Conservation (phyloP, 2,797 vertebrate species). For the Eidolon dupreanum region DNA sequence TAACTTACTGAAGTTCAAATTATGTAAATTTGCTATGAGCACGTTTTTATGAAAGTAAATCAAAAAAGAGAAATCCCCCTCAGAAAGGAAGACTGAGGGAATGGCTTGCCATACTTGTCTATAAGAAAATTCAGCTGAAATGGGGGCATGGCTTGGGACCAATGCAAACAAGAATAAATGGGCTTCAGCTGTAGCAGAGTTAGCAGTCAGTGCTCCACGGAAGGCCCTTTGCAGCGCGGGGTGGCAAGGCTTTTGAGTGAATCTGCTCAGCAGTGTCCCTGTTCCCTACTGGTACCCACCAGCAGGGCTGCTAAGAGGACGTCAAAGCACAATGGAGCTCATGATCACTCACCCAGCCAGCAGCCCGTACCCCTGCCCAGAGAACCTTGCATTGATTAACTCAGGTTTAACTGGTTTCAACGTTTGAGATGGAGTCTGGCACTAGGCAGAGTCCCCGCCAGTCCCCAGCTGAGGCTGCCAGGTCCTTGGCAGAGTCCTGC, state of each 20-base stretch:
- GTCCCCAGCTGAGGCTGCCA: background rate
- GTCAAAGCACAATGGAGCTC: background rate
- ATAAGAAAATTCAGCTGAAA: background rate
- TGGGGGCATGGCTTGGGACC: background rate
- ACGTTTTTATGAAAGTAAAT: slow-evolving; percentile 33
- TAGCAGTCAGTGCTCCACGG: rapidly evolving
- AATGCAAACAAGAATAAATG: background rate
- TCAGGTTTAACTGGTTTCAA: slow-evolving; percentile 44
- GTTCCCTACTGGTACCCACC: background rate
- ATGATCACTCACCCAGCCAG: background rate
- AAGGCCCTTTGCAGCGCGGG: background rate
- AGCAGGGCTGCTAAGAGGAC: background rate
- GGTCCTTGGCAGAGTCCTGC: slow-evolving; percentile 42
- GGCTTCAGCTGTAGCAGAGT: background rate
- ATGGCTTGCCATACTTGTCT: background rate
- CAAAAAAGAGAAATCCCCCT: background rate
- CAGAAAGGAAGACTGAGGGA: background rate
- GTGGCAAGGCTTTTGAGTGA: background rate
- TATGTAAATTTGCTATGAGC: background rate
- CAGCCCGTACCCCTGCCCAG: background rate
- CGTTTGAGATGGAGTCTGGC: slow-evolving; percentile 36
- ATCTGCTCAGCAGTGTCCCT: background rate
- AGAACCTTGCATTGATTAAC: background rate
- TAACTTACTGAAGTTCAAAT: slow-evolving; percentile 34
- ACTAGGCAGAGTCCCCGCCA: background rate